These are phyloP conservation scores for Apamea sordens DNA, from an alignment of 2,888 invertebrate genomes.

Conservation along the genomic window DNA sequence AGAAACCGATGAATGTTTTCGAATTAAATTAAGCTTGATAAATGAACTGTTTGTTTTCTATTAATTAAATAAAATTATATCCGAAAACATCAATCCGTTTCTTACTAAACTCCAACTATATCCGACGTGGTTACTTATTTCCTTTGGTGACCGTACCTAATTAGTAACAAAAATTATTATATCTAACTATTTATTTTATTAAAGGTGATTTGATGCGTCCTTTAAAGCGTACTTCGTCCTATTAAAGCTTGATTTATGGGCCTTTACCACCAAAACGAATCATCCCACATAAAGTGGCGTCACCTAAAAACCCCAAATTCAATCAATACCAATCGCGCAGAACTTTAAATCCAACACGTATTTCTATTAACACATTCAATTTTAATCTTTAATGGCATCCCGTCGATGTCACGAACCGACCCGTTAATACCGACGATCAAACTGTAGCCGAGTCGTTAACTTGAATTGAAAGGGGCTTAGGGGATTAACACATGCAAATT, in stretches of 20 bases:
- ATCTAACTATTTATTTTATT: too few species aligned
- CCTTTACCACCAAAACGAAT: neutral
- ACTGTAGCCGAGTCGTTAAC: conserved; percentile 67
- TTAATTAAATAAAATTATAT: too few species aligned
- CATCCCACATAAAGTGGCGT: neutral
- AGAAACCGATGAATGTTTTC: too few species aligned
- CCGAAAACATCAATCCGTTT: too few species aligned
- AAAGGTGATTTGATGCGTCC: too few species aligned
- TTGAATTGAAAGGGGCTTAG: conserved; percentile 69
- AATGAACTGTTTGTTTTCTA: too few species aligned
- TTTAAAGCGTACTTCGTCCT: too few species aligned
- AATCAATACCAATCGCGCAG: conserved; percentile 26
- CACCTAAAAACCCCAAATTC: neutral
- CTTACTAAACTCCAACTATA: too few species aligned
- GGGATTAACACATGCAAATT: conserved; percentile 71
- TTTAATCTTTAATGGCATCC: conserved; percentile 63
- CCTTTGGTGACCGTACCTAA: too few species aligned
- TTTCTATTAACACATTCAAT: conserved; percentile 63
- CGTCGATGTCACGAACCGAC: conserved; percentile 56
- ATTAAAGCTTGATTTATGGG: neutral
- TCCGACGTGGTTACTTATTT: too few species aligned
- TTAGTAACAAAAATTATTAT: too few species aligned
- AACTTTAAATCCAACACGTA: conserved; percentile 52
- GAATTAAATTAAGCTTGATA: too few species aligned
- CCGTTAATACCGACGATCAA: conserved; percentile 65